Conservation (phyloP, 2,797 vertebrate genomes). For the Liasis olivaceus region DNA sequence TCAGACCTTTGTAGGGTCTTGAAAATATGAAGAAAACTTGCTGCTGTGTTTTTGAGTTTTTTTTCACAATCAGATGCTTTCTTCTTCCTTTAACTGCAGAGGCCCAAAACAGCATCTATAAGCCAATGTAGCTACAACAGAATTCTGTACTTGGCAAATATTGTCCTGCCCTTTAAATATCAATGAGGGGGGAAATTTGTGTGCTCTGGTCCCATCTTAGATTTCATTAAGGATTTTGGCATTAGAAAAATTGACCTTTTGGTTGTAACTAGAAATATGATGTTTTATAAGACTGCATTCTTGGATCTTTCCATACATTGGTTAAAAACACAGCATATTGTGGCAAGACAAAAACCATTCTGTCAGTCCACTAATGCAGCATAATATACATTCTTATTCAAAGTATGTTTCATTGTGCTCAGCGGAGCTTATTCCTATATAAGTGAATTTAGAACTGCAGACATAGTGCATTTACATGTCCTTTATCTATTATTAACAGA, state of each 20-base stretch:
- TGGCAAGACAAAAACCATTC: neutral
- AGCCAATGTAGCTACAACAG: neutral
- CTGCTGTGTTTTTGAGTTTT: neutral
- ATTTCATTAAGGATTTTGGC: neutral
- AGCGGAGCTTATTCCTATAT: neutral
- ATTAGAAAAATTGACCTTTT: neutral
- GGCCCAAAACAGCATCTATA: neutral
- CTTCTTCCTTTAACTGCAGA: neutral
- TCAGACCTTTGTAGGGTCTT: neutral
- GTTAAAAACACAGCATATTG: neutral
- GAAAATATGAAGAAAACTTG: conserved; percentile 9
- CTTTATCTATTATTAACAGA: neutral
- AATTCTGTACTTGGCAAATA: conserved; percentile 1
- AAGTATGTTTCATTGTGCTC: neutral
- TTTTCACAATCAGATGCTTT: neutral
- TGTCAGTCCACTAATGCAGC: neutral
- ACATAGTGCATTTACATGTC: neutral
- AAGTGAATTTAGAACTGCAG: neutral
- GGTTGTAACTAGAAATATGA: neutral
- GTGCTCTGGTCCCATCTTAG: neutral
- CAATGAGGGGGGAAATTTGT: neutral
- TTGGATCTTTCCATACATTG: neutral
- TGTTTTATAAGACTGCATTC: neutral
- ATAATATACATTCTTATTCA: neutral
- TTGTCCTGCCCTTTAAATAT: neutral